phyloP scores from a whole-genome alignment of 2,888 invertebrate genomes.

The Malthinus flaveolus region DNA sequence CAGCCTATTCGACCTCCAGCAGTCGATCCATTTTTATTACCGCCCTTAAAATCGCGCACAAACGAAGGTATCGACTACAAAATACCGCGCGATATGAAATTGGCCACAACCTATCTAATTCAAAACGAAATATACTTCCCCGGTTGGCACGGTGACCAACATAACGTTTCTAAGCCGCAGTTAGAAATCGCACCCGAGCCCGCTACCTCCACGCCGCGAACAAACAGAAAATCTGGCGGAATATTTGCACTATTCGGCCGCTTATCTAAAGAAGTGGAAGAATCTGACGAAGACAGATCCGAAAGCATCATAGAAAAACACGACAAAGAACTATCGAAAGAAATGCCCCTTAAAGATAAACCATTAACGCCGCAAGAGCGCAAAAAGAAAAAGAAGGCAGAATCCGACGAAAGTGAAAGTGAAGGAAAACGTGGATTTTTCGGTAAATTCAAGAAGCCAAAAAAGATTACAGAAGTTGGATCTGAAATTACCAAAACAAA shows the following conservation, averaged over 20 bases:
- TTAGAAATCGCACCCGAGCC: slow-evolving; percentile 21
- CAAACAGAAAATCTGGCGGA: slow-evolving; percentile 42
- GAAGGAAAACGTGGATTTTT: slow-evolving; percentile 39
- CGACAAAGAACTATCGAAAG: slow-evolving; percentile 47
- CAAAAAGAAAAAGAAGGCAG: slow-evolving; percentile 21
- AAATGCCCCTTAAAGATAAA: slow-evolving; percentile 29
- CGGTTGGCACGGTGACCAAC: slow-evolving; percentile 44
- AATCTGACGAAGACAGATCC: slow-evolving; percentile 40
- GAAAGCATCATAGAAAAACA: slow-evolving; percentile 50
- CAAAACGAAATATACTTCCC: slow-evolving; percentile 46
- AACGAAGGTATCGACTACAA: slow-evolving; percentile 42
- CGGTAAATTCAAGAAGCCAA: slow-evolving; percentile 29
- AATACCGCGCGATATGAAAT: slow-evolving; percentile 35
- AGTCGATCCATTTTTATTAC: slow-evolving; percentile 34
- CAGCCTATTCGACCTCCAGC: background rate
- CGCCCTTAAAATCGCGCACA: slow-evolving; percentile 39
- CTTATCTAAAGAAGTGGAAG: slow-evolving; percentile 47
- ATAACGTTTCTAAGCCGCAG: slow-evolving; percentile 36
- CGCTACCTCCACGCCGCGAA: slow-evolving; percentile 39
- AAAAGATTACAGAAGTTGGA: slow-evolving; percentile 9
- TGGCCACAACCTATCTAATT: slow-evolving; percentile 44
- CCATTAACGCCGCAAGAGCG: slow-evolving; percentile 13
- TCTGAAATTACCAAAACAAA: background rate
- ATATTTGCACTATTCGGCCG: slow-evolving; percentile 47
- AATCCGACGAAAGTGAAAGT: slow-evolving; percentile 34